A percentile compares a stretch with the other conserved stretches of the same genome.
phyloP scores from a whole-genome alignment of 2,888 invertebrate species.

The Anthrax anthrax region DNA sequence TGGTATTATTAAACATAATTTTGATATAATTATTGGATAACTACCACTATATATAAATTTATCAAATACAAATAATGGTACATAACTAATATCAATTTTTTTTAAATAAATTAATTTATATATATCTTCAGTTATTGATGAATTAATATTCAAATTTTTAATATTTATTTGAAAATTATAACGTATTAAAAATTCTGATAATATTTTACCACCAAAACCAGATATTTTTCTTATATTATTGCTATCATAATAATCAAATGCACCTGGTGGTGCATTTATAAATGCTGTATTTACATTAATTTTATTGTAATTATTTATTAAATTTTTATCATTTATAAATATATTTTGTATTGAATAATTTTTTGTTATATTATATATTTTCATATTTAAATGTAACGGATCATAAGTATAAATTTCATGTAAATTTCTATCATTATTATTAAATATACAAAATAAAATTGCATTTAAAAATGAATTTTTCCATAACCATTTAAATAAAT shows the following conservation, averaged over 20 bases:
- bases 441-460: not conserved
- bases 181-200: not conserved
- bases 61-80: not conserved
- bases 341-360: no score
- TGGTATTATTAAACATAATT: not conserved
- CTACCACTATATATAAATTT: not conserved
- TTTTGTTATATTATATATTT: no score
- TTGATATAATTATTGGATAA: not conserved
- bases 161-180: no score
- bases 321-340: no score
- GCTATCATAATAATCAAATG: not conserved
- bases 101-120: not conserved
- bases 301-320: not conserved
- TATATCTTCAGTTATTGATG: no score
- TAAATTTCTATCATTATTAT: not conserved
- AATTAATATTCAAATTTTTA: not conserved
- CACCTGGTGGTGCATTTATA: not conserved
- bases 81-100: not conserved
- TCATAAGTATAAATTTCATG: not conserved
- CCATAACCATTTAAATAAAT: not conserved
- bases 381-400: not conserved
- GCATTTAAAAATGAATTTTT: not conserved
- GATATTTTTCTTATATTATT: not conserved
- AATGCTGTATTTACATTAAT: not conserved
- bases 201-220: not conserved